Percentiles rank a stretch among this genome's conserved stretches.
Evolutionary conservation across 2,113 vertebrate genomes (phyloP).

Genomic region (Pedionomus torquatus): DNA sequence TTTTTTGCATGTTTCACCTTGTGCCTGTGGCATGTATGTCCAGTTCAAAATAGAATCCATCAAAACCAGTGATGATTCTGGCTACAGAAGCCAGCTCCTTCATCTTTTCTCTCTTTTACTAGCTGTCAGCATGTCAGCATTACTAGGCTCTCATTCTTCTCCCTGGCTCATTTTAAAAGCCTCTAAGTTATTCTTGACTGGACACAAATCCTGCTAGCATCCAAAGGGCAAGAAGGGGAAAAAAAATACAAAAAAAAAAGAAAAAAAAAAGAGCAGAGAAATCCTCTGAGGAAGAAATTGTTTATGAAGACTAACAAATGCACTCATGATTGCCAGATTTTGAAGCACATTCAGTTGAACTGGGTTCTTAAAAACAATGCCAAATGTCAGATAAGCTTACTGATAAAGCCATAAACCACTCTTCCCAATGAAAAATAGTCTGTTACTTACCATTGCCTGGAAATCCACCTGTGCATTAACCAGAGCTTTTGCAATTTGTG

Average conservation of each 20-base stretch:
- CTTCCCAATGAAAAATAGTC: slow-evolving; percentile 14
- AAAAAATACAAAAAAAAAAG: background rate
- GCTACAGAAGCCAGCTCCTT: background rate
- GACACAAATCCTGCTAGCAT: background rate
- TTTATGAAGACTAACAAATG: background rate
- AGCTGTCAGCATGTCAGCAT: background rate
- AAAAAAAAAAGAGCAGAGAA: background rate
- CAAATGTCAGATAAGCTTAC: slow-evolving; percentile 17
- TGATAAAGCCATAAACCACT: background rate
- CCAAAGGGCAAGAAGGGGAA: background rate
- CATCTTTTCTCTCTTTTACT: background rate
- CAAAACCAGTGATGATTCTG: background rate
- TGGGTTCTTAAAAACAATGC: background rate
- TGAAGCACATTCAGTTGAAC: background rate
- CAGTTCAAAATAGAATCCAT: background rate
- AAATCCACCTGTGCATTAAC: slow-evolving; percentile 94
- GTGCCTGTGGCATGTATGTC: background rate
- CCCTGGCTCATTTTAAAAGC: background rate
- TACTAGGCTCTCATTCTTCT: background rate
- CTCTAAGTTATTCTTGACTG: background rate
- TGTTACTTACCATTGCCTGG: slow-evolving; percentile 90
- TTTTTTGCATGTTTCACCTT: background rate
- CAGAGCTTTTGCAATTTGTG: slow-evolving; percentile 96
- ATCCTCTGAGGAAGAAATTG: background rate
- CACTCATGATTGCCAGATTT: background rate